A percentile compares a stretch with the other conserved stretches of the same genome.
phyloP scores from a whole-genome alignment of 37 sponge, comb jelly and placozoan species.

The Haliclona indistincta region DNA sequence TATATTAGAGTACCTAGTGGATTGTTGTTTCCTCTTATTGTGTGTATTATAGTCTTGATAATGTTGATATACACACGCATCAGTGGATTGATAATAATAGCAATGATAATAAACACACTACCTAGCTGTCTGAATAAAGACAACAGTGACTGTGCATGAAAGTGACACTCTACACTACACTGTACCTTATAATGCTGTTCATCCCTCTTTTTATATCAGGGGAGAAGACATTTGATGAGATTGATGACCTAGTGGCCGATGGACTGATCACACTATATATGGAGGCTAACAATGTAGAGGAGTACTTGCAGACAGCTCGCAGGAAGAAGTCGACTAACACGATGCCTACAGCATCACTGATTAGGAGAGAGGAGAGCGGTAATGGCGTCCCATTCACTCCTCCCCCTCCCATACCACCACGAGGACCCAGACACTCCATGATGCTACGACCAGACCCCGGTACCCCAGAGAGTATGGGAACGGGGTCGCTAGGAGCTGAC shows the following conservation, averaged over 20 bases:
- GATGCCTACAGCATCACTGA: background rate
- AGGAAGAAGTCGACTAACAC: conserved; percentile 3
- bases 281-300: conserved; percentile 76
- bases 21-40: no score
- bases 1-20: no score
- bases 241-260: conserved; percentile 86
- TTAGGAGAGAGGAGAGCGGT: background rate
- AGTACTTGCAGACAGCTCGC: conserved; percentile 50
- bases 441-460: background rate
- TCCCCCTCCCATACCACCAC: conserved; percentile 7
- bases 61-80: no score
- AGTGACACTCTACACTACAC: no score
- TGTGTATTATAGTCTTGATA: no score
- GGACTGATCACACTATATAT: conserved; percentile 85
- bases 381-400: background rate
- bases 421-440: background rate
- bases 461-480: background rate
- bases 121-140: no score
- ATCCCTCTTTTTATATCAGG: conserved; percentile 23
- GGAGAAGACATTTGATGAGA: conserved; percentile 83
- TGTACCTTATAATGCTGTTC: background rate
- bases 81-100: no score
- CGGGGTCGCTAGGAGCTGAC: no score
- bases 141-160: no score
- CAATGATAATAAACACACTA: no score